Evolutionary conservation across 2,888 invertebrate species (phyloP), one percentile per base, ranked within the genome.

Genomic region (Pheosia gnoma): DNA sequence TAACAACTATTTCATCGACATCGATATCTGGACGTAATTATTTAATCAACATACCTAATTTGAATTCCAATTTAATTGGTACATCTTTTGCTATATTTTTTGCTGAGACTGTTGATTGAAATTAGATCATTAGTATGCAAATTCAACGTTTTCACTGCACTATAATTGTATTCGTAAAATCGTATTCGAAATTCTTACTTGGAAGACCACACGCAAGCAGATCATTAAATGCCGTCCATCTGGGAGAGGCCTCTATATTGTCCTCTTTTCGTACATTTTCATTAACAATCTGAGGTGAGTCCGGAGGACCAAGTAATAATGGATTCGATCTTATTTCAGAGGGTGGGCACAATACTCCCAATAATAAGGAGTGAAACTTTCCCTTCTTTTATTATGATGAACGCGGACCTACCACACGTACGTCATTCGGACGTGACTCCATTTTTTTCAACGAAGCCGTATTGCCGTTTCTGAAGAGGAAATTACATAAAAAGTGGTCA

Each of bases 201-300:
- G 74, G 78, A 81, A 82, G 89, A 88, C 89, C 89, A 88, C 90
- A 89, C 88, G 84, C 86, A 74, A 82, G 74, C 72, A 77, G 74
- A 79, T 86, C 83, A 87, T 88, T 88, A 87, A 72, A 72, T 66
- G 55, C 45, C 61, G 77, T 37, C 85, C 85, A 84, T 66, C 70
- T 60, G 80, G 75, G 62, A 67, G 63, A 67, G 86, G 81, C 62
- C 82, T 75, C 65, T 71, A 74, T 67, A 66, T 72, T 65, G 70
- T 64, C 77, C 69, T 73, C 76, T 81, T 65, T 76, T 77, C 63
- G 63, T 67, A 65, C 68, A 78, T 79, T 79, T 77, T 77, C 59
- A 65, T 74, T 76, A 75, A 78, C 71, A 74, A 77, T 66, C 70
- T 66, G 61, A 62, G 68, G 66, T 63, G 66, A 68, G 78, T 72